These are phyloP conservation scores for Neodiprion pinetum DNA, from an alignment of 1,140 invertebrate species.

Conservation along the genomic window DNA sequence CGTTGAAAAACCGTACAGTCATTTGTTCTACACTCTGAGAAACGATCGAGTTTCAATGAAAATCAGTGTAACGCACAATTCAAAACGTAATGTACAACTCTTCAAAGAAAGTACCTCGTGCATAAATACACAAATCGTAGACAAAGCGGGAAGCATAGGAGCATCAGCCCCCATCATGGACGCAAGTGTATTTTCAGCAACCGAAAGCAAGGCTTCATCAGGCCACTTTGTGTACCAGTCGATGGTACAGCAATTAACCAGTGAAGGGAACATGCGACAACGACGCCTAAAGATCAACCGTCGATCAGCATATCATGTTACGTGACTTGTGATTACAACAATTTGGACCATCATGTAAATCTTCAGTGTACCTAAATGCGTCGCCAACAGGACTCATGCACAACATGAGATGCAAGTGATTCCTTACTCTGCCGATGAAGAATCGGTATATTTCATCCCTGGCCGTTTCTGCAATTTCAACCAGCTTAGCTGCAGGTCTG, in stretches of 20 bases:
- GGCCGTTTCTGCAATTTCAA: slow-evolving; percentile 71
- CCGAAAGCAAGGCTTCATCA: slow-evolving; percentile 83
- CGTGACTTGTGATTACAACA: background rate
- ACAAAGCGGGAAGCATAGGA: slow-evolving; percentile 63
- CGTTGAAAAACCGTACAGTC: slow-evolving; percentile 77
- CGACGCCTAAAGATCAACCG: slow-evolving; percentile 61
- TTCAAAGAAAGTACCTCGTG: slow-evolving; percentile 65
- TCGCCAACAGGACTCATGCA: slow-evolving; percentile 91
- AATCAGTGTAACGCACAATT: background rate
- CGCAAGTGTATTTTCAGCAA: slow-evolving; percentile 69
- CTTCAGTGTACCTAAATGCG: slow-evolving; percentile 71
- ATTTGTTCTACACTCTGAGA: slow-evolving; percentile 76
- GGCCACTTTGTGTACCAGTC: slow-evolving; percentile 95
- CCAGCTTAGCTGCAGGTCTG: slow-evolving; percentile 73
- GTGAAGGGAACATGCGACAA: slow-evolving; percentile 87
- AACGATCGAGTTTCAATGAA: slow-evolving; percentile 35
- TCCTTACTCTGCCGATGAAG: slow-evolving; percentile 81
- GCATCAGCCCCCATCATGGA: slow-evolving; percentile 55
- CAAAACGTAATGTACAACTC: slow-evolving; percentile 17
- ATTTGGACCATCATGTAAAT: background rate
- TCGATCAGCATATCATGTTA: background rate
- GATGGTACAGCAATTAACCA: slow-evolving; percentile 93
- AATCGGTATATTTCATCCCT: slow-evolving; percentile 82
- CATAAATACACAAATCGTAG: slow-evolving; percentile 77
- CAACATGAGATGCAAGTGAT: slow-evolving; percentile 83